Evolutionary conservation across 2,888 invertebrate species (phyloP), one percentile per base, ranked within the genome.

Genomic region (Diloba caeruleocephala): DNA sequence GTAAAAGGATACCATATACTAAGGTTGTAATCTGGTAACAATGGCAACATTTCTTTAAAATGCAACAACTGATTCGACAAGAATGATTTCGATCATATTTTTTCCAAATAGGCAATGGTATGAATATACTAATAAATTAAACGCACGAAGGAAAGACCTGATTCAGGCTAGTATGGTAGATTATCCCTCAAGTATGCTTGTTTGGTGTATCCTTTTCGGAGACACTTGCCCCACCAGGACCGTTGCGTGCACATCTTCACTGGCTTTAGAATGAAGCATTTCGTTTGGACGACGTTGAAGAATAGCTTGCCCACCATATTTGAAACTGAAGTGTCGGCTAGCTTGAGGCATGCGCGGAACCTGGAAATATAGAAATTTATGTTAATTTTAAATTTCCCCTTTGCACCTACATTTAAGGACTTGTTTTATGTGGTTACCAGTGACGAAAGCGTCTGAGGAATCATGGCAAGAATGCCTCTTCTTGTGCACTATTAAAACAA

Each of bases 241-340:
- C 96, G 93, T 72, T 96, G 94, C 5, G 94, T 93, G 89, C 99
- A 99, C 17, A 96, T 93, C 70, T 96, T 95, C 65, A 97, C 96
- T 1, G 96, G 95, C 77, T 97, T 97, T 31, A 99, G 91, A 0
- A 97, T 95, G 89, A 99, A 99, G 79, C 99, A 99, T 83, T 98
- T 97, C 0, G 98, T 97, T 82, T 98, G 98, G n/a, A 99, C 96
- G 33, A 98, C 95, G 90, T 99, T 98, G 95, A 99, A 99, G 94
- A 98, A 99, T 23, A 99, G 94, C 78, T 97, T 97, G 2, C 98
- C 98, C 45, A 98, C 98, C 89, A 98, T 95, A 82, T 97, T 97
- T 6, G 98, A 97, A 7, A 98, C 96, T 4, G 97, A 96, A 0
- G 97, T 97, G 70, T 96, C 96, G 0, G 98, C 97, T 89, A 97